Evolutionary conservation across 2,888 invertebrate species (phyloP).

Genomic region (Sphaerophoria taeniata): DNA sequence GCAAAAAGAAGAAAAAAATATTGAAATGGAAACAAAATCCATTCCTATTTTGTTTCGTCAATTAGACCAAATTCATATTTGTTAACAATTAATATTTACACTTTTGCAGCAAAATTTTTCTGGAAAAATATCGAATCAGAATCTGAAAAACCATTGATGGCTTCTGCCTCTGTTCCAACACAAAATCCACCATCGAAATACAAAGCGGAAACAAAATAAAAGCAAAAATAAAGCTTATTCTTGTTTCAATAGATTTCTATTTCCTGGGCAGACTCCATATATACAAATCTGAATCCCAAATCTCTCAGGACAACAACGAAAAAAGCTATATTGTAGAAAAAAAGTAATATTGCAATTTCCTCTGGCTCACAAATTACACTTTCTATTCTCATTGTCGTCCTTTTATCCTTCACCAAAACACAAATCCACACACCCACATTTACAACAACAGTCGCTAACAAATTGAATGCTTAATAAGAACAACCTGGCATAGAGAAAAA

Average conservation of each 20-base stretch:
- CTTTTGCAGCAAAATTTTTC: conserved; percentile 1
- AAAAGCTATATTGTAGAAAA: conserved; percentile 1
- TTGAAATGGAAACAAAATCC: conserved; percentile 7
- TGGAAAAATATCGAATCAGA: neutral
- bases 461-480: conserved; percentile 64
- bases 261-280: conserved; percentile 54
- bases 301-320: conserved; percentile 30
- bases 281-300: conserved; percentile 27
- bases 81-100: conserved; percentile 57
- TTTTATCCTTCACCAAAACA: conserved; percentile 19
- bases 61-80: conserved; percentile 50
- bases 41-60: conserved; percentile 34
- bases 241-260: conserved; percentile 59
- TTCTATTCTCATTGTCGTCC: conserved; percentile 35
- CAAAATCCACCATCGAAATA: neutral
- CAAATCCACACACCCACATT: neutral
- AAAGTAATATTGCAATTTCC: conserved; percentile 69
- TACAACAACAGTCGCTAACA: conserved; percentile 53
- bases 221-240: conserved; percentile 14
- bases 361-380: conserved; percentile 64
- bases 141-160: conserved; percentile 19
- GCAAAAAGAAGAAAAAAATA: neutral
- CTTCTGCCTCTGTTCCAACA: conserved; percentile 13
- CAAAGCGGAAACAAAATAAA: neutral
- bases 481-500: neutral